Percentiles rank a stretch among this genome's conserved stretches.
These are phyloP conservation scores for Amitus sp. DNA, from an alignment of 2,888 invertebrate genomes.

Conservation along the genomic window DNA sequence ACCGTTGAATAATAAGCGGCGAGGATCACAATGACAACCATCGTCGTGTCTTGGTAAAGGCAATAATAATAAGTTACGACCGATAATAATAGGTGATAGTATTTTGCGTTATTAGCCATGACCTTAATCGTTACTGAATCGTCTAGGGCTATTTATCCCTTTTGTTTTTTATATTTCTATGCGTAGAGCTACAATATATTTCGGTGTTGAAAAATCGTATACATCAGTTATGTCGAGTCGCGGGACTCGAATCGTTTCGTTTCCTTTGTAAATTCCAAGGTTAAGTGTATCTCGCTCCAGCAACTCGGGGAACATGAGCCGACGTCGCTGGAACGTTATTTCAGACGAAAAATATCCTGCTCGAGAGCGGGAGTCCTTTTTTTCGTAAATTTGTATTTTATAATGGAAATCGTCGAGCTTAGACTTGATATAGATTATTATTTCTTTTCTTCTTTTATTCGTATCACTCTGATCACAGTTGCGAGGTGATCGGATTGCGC, in stretches of 20 bases:
- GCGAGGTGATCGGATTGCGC: slow-evolving; percentile 64
- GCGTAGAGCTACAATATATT: slow-evolving; percentile 66
- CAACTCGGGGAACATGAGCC: slow-evolving; percentile 7
- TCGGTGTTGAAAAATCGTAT: slow-evolving; percentile 68
- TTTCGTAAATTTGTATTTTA: too few relatives aligned
- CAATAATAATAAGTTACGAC: slow-evolving; percentile 42
- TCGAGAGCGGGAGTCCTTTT: slow-evolving; percentile 21
- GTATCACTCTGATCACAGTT: slow-evolving; percentile 65
- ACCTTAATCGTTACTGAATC: too few relatives aligned
- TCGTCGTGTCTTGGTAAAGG: slow-evolving; percentile 39
- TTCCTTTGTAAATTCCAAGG: slow-evolving; percentile 54
- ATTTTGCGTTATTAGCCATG: slow-evolving; percentile 38
- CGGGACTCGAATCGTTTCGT: slow-evolving; percentile 55
- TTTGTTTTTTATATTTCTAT: slow-evolving; percentile 53
- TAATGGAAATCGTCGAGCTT: slow-evolving; percentile 43
- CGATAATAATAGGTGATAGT: slow-evolving; percentile 36
- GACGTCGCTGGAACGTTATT: slow-evolving; percentile 1
- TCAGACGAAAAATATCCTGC: slow-evolving; percentile 34
- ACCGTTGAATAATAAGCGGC: too few relatives aligned
- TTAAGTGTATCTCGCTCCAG: slow-evolving; percentile 23
- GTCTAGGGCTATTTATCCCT: too few relatives aligned
- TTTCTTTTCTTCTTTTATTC: slow-evolving; percentile 63
- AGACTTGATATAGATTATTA: slow-evolving; percentile 58
- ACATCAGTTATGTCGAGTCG: slow-evolving; percentile 66
- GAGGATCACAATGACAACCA: slow-evolving; percentile 44